Percentiles rank a stretch among this genome's conserved stretches.
These are phyloP conservation scores for Phyllostomus discolor DNA, from an alignment of 2,113 vertebrate genomes.

Conservation along the genomic window DNA sequence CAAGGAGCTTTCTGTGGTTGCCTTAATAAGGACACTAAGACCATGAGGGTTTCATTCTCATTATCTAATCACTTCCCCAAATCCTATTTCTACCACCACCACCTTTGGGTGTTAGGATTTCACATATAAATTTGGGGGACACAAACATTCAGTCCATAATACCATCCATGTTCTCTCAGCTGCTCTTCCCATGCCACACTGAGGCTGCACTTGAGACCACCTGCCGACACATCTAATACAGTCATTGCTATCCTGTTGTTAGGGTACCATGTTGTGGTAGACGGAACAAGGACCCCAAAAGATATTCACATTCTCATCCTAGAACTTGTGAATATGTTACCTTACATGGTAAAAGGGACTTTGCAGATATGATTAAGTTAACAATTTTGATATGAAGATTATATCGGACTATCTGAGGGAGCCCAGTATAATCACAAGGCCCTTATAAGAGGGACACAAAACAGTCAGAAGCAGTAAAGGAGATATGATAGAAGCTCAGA, in stretches of 20 bases:
- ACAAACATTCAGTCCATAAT: background rate
- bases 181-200: background rate
- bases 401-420: background rate
- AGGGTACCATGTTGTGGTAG: background rate
- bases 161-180: background rate
- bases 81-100: background rate
- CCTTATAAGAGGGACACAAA: background rate
- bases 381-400: background rate
- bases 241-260: background rate
- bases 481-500: background rate
- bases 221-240: background rate
- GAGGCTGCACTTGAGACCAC: background rate
- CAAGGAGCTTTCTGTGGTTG: background rate
- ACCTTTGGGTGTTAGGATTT: background rate
- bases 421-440: background rate
- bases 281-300: background rate
- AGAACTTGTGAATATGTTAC: background rate
- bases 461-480: background rate
- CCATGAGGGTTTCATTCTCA: background rate
- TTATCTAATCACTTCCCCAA: background rate
- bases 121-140: background rate
- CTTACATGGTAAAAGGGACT: background rate
- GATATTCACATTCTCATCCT: background rate
- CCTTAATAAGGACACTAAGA: background rate
- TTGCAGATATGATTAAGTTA: background rate